These are phyloP conservation scores for Parazoanthus atlanticus DNA, from an alignment of 92 coral and sea anemone genomes.

Conservation along the genomic window DNA sequence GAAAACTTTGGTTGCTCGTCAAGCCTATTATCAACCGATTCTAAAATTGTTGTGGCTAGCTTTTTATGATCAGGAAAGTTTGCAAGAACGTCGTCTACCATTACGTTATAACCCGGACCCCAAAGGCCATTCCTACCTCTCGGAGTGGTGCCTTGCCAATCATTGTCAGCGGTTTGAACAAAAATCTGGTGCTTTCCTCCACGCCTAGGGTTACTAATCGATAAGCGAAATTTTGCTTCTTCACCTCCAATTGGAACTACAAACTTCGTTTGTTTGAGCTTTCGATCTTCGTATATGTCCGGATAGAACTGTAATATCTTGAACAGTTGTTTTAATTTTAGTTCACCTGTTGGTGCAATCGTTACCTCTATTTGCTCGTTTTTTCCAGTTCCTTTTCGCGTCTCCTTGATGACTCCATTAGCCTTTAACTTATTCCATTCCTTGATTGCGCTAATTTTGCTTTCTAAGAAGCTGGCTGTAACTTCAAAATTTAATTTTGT, in stretches of 20 bases:
- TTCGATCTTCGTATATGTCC: conserved; percentile 15
- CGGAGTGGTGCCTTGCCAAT: conserved; percentile 30
- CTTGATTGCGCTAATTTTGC: not conserved
- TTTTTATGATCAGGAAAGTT: not conserved
- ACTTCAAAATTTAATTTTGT: too few relatives aligned
- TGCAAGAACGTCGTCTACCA: conserved; percentile 16
- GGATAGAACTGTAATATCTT: too few relatives aligned
- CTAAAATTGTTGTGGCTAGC: conserved; percentile 17
- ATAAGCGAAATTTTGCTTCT: conserved; percentile 27
- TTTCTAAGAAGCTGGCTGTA: conserved; percentile 38
- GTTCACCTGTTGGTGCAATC: conserved; percentile 5
- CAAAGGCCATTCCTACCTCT: not conserved
- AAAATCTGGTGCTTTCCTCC: conserved; percentile 21
- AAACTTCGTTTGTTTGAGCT: not conserved
- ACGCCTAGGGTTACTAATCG: too few relatives aligned
- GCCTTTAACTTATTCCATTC: conserved; percentile 19
- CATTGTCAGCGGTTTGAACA: conserved; percentile 8
- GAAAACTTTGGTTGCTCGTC: conserved; percentile 34
- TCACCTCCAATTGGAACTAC: conserved; percentile 51
- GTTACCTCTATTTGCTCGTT: not conserved
- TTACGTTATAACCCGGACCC: conserved; percentile 34
- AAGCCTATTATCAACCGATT: not conserved
- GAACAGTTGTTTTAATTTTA: too few relatives aligned
- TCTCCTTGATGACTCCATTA: not conserved
- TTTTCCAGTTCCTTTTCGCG: not conserved